Base-by-base conservation (phyloP, 2,797 vertebrate genomes). In the Girardinus metallicus region DNA sequence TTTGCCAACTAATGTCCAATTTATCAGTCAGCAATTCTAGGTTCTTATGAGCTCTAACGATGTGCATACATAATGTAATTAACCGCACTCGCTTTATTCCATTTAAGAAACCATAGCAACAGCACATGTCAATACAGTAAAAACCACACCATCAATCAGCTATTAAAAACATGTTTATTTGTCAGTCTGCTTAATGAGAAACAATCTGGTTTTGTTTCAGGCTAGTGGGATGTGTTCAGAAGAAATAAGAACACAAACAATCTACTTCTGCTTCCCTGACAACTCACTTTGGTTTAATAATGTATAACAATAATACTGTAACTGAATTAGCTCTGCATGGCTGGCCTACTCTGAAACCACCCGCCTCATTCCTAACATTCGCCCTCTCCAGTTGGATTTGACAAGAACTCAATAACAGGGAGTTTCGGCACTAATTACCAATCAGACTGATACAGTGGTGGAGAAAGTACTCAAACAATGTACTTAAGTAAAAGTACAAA, bases 291-390 rank as follows among this genome's bases (percentile, higher is more conserved):
- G 73, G 77, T 73, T 78, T 74, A 84, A 72, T 72, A 66, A 84
- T 81, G 62, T 73, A 71, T 68, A 60, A 68, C 66, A 78, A 81
- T 68, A 79, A 84, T 78, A 74, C 18, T 74, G 2, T 1, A 57
- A 31, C 78, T 76, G 49, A 43, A 80, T 84, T 81, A 76, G 44
- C 53, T 44, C 57, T 68, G n/a, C 75, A 77, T 29, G 1, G 53
- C 71, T 84, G 78, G 81, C 75, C 75, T 26, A 3, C 80, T 73
- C 64, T 85, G 76, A 91, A 85, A 75, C 75, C n/a, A 43, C 46
- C 80, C 41, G 75, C 85, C 78, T 73, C 60, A 70, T 78, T 64
- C 15, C 41, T 74, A 75, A 82, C 77, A 57, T 82, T 76, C 78
- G 76, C 39, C 76, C 60, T 44, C 43, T 41, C 62, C 64, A 87